Conservation (phyloP, 2,113 vertebrate genomes). For the Pelusios castaneus region DNA sequence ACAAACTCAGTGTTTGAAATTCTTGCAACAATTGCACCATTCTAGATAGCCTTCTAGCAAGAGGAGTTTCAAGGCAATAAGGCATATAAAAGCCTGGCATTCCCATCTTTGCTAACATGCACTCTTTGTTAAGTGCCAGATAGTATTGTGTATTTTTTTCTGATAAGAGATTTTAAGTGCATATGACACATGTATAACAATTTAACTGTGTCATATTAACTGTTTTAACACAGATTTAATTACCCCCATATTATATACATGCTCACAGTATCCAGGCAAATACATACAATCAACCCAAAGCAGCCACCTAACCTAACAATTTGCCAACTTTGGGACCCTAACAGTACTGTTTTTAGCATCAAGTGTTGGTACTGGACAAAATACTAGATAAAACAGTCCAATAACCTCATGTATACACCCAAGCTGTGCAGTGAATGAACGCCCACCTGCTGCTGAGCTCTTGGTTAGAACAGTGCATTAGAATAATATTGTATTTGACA, state of each 20-base stretch:
- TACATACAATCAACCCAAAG: slow-evolving; percentile 18
- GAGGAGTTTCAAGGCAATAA: background rate
- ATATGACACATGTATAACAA: fast-evolving
- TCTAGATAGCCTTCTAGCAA: background rate
- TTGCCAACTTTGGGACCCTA: background rate
- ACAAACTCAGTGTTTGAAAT: background rate
- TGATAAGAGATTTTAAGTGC: background rate
- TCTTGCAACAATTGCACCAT: background rate
- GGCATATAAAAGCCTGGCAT: background rate
- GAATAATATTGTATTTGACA: background rate
- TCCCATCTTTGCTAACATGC: background rate
- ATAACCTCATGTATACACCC: fast-evolving
- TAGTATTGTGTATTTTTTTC: background rate
- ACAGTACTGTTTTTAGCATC: fast-evolving
- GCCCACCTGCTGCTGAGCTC: fast-evolving
- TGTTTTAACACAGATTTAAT: background rate
- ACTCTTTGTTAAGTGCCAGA: background rate
- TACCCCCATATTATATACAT: slow-evolving; percentile 50
- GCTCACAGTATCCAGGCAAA: slow-evolving; percentile 8
- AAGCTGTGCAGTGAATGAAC: fast-evolving
- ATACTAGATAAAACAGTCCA: fast-evolving
- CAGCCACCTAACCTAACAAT: background rate
- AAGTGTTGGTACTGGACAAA: fast-evolving
- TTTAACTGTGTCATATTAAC: fast-evolving
- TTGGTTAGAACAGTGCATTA: background rate